Base-by-base conservation (phyloP, 1,140 invertebrate genomes). In the Caenorhabditis remanei region DNA sequence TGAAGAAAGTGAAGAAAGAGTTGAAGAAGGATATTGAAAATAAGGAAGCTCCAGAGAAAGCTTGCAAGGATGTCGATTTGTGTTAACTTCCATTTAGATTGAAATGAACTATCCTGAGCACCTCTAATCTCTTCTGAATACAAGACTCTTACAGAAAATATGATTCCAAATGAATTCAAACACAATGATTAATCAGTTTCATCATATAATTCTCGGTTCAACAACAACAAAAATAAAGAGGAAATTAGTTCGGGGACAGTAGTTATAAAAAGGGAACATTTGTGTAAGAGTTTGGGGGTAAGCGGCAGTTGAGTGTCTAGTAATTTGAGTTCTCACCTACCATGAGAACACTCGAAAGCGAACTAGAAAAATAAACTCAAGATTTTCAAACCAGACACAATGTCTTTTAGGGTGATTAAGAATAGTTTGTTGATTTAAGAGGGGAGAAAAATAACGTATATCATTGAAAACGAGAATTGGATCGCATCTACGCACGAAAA, bases 1-100 rank as follows among this genome's bases (percentile, higher is more conserved):
- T 79, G 71, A 79, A 50, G 71, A 79, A 79, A n/a, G 71, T 79
- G 7, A 79, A 79, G 71, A 79, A 79, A n/a, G 71, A 79, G 71
- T 41, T 79, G 71, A 79, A 79, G 46, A 79, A 79, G 71, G 71
- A 79, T 24, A 79, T 79, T 79, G 71, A 79, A n/a, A 79, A 79
- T 21, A 79, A 79, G 21, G 71, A 79, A 11, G 19, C 71, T 13
- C 71, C 71, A 50, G 46, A 79, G 8, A 79, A 50, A 9, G 71
- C 71, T 48, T 79, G 71, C 71, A 79, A 79, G 21, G 71, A 50
- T 79, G 71, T 79, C 7, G 71, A 79, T 50, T 79, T 79, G 71
- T 79, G 71, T 24, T 79, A 63, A 32, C 8, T 58, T 53, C 13
- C 16, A 53, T 14, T 5, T 50, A 50, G 32, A 32, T 32, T 32